phyloP scores from a whole-genome alignment of 2,888 invertebrate species.

The Ophraella communa region DNA sequence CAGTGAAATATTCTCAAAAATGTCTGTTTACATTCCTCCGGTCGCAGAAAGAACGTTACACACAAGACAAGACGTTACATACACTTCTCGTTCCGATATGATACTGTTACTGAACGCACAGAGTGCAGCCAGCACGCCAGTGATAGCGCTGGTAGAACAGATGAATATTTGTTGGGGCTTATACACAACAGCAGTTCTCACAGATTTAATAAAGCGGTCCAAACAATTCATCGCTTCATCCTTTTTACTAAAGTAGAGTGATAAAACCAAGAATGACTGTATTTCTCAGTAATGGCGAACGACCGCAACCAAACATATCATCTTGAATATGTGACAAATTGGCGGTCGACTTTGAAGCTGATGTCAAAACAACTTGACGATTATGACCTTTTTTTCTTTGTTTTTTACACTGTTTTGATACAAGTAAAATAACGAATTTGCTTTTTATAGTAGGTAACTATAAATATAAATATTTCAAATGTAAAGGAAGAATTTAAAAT shows the following conservation, averaged over 20 bases:
- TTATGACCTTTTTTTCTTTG: conserved; percentile 2
- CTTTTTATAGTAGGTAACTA: neutral
- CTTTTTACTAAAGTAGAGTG: neutral
- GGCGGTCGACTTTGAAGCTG: conserved; percentile 4
- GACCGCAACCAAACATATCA: neutral
- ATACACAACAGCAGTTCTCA: neutral
- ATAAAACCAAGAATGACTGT: neutral
- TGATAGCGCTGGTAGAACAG: conserved; percentile 2
- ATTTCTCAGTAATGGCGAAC: neutral
- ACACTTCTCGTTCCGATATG: conserved; percentile 1
- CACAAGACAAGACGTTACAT: neutral
- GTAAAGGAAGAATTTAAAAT: neutral
- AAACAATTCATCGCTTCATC: neutral
- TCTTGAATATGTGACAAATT: neutral
- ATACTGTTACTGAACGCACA: neutral
- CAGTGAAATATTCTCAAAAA: conserved; percentile 5
- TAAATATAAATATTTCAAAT: neutral
- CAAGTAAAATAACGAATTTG: neutral
- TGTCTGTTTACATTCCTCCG: conserved; percentile 9
- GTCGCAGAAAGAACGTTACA: neutral
- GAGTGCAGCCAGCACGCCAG: conserved; percentile 1
- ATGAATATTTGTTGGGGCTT: neutral
- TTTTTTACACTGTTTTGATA: neutral
- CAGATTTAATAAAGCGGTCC: neutral
- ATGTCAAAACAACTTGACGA: neutral